These are phyloP conservation scores for Megaptera novaeangliae DNA, from an alignment of 2,113 vertebrate genomes.

Conservation along the genomic window DNA sequence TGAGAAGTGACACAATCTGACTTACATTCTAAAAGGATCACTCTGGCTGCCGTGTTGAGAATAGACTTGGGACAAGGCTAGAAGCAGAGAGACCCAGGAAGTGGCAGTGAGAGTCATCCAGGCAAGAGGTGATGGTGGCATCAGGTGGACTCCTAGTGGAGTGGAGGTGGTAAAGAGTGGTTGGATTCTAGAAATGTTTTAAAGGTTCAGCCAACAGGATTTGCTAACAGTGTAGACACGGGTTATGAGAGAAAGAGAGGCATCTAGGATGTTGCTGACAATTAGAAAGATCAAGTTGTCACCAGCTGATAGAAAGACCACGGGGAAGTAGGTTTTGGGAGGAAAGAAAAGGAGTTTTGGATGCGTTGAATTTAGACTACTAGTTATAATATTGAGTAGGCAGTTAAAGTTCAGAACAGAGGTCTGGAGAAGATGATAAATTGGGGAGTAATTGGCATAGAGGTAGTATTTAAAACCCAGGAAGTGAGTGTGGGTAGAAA, in stretches of 20 bases:
- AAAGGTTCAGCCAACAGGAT: not conserved
- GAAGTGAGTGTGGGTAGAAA: not conserved
- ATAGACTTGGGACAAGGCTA: not conserved
- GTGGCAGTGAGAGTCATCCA: too few relatives aligned
- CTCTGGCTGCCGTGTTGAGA: not conserved
- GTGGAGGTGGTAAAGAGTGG: not conserved
- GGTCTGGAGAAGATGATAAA: not conserved
- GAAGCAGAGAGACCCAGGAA: not conserved
- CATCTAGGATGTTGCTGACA: not conserved
- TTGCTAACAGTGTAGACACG: not conserved
- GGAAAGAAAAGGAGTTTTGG: not conserved
- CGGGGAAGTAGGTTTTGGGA: not conserved
- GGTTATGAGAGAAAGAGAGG: not conserved
- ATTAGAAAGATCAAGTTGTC: not conserved
- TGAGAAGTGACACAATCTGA: not conserved
- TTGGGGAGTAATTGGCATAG: not conserved
- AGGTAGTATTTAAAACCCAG: not conserved
- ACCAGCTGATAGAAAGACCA: not conserved
- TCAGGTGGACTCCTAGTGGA: not conserved
- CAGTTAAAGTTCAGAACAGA: not conserved
- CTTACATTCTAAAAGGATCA: not conserved
- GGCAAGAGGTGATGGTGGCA: not conserved
- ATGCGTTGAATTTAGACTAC: not conserved
- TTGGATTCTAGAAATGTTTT: not conserved
- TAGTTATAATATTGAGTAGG: not conserved